A percentile compares a stretch with the other conserved stretches of the same genome.
These are phyloP conservation scores for Seriola rivoliana DNA, from an alignment of 2,113 vertebrate genomes.

Conservation along the genomic window DNA sequence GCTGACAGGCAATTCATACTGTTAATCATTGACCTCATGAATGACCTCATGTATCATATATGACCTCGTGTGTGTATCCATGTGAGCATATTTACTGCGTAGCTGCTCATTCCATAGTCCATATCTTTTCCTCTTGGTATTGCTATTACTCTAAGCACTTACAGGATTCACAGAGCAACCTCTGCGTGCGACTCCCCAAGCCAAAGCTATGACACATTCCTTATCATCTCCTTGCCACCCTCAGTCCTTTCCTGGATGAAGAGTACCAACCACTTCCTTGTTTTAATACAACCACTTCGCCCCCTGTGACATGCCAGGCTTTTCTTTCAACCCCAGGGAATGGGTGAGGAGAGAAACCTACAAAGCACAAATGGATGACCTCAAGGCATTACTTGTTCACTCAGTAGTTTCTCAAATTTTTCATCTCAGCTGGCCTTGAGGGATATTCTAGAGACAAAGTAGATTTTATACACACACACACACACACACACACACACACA, in stretches of 20 bases:
- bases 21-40: not conserved
- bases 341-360: constrained; percentile 17
- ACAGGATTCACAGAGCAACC: constrained; percentile 47
- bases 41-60: not conserved
- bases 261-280: constrained; percentile 31
- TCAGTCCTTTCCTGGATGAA: constrained; percentile 59
- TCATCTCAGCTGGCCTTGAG: constrained; percentile 13
- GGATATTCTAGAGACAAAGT: constrained; percentile 17
- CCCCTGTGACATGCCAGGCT: constrained; percentile 25
- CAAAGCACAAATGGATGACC: constrained; percentile 39
- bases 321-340: constrained; percentile 52
- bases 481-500: too few species aligned
- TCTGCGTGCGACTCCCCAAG: constrained; percentile 38
- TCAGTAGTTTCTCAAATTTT: constrained; percentile 17
- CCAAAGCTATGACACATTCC: constrained; percentile 39
- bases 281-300: constrained; percentile 51
- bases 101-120: constrained; percentile 1
- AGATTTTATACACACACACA: not conserved
- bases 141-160: constrained; percentile 34
- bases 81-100: not conserved
- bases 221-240: constrained; percentile 42
- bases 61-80: not conserved
- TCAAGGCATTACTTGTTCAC: constrained; percentile 30
- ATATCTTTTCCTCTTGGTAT: constrained; percentile 24
- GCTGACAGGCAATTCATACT: not conserved